phyloP scores from a whole-genome alignment of 2,888 invertebrate species.

The Baronia brevicornis region DNA sequence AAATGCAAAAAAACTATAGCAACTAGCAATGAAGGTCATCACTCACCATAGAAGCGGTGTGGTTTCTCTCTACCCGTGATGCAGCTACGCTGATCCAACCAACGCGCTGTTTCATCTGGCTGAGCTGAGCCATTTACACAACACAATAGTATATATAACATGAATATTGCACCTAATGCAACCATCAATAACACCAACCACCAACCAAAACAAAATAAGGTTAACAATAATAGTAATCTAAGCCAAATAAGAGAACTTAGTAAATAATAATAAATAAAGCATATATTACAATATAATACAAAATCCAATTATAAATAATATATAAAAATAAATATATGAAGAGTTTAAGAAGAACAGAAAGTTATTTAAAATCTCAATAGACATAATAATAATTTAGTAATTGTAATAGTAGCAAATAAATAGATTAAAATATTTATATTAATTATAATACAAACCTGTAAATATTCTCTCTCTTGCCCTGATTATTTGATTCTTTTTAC shows the following conservation, averaged over 20 bases:
- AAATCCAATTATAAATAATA: slow-evolving; percentile 3
- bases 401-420: too few relatives aligned
- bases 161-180: slow-evolving; percentile 71
- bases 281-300: slow-evolving; percentile 14
- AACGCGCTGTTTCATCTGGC: slow-evolving; percentile 68
- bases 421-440: background rate
- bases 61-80: slow-evolving; percentile 52
- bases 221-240: slow-evolving; percentile 36
- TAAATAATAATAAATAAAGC: slow-evolving; percentile 7
- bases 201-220: slow-evolving; percentile 66
- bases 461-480: slow-evolving; percentile 86
- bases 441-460: slow-evolving; percentile 79
- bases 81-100: slow-evolving; percentile 63
- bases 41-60: slow-evolving; percentile 73
- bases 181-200: slow-evolving; percentile 67
- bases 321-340: background rate
- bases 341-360: background rate
- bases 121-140: slow-evolving; percentile 73
- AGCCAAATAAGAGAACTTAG: slow-evolving; percentile 17
- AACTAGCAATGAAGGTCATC: slow-evolving; percentile 3
- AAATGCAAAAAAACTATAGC: slow-evolving; percentile 3
- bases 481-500: slow-evolving; percentile 86
- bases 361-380: slow-evolving; percentile 1
- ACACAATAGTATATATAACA: slow-evolving; percentile 75
- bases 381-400: too few relatives aligned